Evolutionary conservation across 1,140 invertebrate species (phyloP), one percentile per base, ranked within the genome.

Genomic region (Lepidurus arcticus): DNA sequence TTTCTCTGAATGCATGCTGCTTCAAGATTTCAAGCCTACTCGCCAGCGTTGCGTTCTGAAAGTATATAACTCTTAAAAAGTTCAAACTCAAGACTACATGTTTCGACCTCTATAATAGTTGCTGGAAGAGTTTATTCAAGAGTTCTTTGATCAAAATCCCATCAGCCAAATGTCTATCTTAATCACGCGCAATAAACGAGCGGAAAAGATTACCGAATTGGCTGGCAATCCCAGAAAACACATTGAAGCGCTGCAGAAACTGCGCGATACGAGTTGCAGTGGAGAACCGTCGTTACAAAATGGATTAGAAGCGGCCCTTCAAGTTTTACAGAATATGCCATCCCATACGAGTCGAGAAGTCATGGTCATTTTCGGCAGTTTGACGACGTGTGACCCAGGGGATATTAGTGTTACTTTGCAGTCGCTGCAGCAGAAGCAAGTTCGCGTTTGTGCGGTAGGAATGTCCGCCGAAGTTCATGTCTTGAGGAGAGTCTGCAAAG

Each of bases 111-210:
- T 87, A 4, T 34, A 88, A 80, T 83, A 97, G 94, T 86, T 98
- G 42, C 84, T 98, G 76, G 94, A 98, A 87, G 90, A 91, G 80
- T 99, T 98, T 85, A 91, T 99, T 77, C 93, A 97, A 81, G 96
- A 98, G 86, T 99, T 94, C 84, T 98, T 99, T 86, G 96, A 99
- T 86, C 95, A 98, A 86, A 99, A 99, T 87, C 98, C 98, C 53
- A 96, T 99, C 75, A 97, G 95, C 85, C 98, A 99, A 86, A 86
- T 99, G 73, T 97, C 97, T 26, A 88, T 99, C 74, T 93, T 99
- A 81, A 86, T 91, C 13, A 94, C 96, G 78, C 92, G 92, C 82
- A 97, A 98, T 82, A 98, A 98, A 86, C 88, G 95, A 82, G 94
- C 96, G 21, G 96, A 99, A 84, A 96, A 93, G 87, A 84, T 97